Evolutionary conservation across 1,140 invertebrate species (phyloP), one percentile per base, ranked within the genome.

Genomic region (Ceratosolen solmsi): DNA sequence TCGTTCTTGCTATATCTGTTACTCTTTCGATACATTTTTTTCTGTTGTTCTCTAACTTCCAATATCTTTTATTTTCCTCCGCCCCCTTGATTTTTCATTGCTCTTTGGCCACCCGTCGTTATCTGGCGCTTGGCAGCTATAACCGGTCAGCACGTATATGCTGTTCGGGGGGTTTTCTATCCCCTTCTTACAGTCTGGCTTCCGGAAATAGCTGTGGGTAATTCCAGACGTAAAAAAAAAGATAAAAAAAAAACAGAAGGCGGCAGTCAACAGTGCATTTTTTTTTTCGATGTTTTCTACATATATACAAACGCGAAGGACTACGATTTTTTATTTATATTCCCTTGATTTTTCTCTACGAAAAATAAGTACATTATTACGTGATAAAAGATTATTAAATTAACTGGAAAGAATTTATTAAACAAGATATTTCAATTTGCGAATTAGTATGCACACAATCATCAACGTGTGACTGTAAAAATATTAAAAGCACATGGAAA

Each of bases 191-290:
- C 41, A 36, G 25, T 68, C 30, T 58, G 11, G 63, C 49, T 77
- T 82, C 74, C 73, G 63, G 80, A 77, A 76, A 82, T 82, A 72
- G 65, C 74, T 41, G 33, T 41, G 78, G 54, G 70, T 73, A 74
- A 80, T 80, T 80, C 79, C 79, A 38, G 33, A 38, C 36, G 7
- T 68, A 38, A 38, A 68, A 68, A n/a, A n/a, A n/a, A n/a, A n/a
- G n/a, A n/a, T n/a, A n/a, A n/a, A n/a, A n/a, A n/a, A n/a, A n/a
- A 68, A 33, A 38, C 63, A 68, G 22, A 68, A 22, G 63, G 9
- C 38, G 20, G 15, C 22, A 68, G 63, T 38, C 63, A 68, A 38
- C 33, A 36, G 63, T 65, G 4, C 33, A 36, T 22, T 33, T n/a
- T n/a, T 25, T 65, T 7, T 13, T 65, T 65, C 33, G 30, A 68